Base-by-base conservation (phyloP, 2,888 invertebrate genomes). In the Arctia plantaginis region DNA sequence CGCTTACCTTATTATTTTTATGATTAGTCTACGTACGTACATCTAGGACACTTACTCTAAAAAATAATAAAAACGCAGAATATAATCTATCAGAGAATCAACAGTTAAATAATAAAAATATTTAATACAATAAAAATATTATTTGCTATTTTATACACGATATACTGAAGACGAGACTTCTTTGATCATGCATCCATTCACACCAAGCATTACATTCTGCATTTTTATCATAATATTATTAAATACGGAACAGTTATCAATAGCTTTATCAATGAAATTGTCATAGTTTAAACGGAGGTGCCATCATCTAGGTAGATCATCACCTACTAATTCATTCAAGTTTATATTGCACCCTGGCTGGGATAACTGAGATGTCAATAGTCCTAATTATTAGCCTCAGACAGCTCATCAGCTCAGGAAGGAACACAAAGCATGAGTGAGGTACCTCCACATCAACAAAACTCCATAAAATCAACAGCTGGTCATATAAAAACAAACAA, bases 41-140 rank as follows among this genome's bases (percentile, higher is more conserved):
- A 92, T 75, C 93, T 95, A 95, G 86, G 88, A 91, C 87, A 81
- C 93, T 94, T 95, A 95, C 73, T 78, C 91, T 93, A 93, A 85
- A 30, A 81, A 79, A 81, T 79, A 87, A 91, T 92, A 93, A 87
- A 92, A 92, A 92, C 91, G 92, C 93, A 93, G 91, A 92, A 92
- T 88, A 91, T 86, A 86, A 85, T 88, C 84, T 85, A 84, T 83
- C 81, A 85, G 82, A 81, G 80, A 82, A 85, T 84, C 85, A 85
- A 85, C 81, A 82, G 82, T 81, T 78, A 83, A 84, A 82, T 79
- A 73, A 79, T 77, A 78, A 82, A 88, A 80, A 84, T 84, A 87
- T 85, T 86, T 82, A 86, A 86, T 85, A 86, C 78, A 87, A 80
- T 83, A 88, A 85, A 85, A 84, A 81, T 81, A 82, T 62, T 62